Percentiles rank a stretch among this genome's conserved stretches.
phyloP scores from a whole-genome alignment of 2,888 invertebrate species.

The Drosophila parthenogenetica region DNA sequence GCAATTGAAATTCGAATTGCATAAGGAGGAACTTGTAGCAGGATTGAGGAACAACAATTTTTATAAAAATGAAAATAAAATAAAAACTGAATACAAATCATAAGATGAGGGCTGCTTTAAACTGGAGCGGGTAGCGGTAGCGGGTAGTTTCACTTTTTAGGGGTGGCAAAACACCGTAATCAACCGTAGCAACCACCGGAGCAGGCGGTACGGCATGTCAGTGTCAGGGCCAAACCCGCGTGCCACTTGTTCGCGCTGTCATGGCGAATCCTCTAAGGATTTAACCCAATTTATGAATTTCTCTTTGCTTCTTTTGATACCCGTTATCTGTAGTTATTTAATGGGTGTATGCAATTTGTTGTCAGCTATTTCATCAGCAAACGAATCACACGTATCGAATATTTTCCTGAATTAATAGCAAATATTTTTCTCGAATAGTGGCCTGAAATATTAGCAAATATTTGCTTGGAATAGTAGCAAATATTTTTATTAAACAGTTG shows the following conservation, averaged over 20 bases:
- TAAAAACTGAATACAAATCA: slow-evolving; percentile 1
- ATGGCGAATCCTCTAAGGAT: slow-evolving; percentile 82
- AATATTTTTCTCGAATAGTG: too few relatives aligned
- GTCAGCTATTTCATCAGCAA: too few relatives aligned
- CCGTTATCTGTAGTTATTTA: not conserved
- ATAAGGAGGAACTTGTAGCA: slow-evolving; percentile 21
- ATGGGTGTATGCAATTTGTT: not conserved
- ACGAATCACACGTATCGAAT: too few relatives aligned
- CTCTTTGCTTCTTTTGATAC: slow-evolving; percentile 30
- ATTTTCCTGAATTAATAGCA: too few relatives aligned
- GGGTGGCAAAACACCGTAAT: slow-evolving; percentile 45
- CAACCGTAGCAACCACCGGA: slow-evolving; percentile 50
- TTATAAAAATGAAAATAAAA: slow-evolving; percentile 23
- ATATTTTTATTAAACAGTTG: too few relatives aligned
- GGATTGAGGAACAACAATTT: slow-evolving; percentile 12
- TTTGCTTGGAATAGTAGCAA: too few relatives aligned
- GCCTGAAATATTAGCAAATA: too few relatives aligned
- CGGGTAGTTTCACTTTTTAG: slow-evolving; percentile 16
- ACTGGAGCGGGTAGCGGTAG: slow-evolving; percentile 22
- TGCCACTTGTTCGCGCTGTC: slow-evolving; percentile 80
- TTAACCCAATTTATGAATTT: slow-evolving; percentile 82
- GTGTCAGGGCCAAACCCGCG: slow-evolving; percentile 58
- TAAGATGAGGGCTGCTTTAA: slow-evolving; percentile 48
- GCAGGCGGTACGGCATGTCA: slow-evolving; percentile 52
- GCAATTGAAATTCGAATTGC: slow-evolving; percentile 56